Percentiles rank a stretch among this genome's conserved stretches.
Conservation (phyloP, 1,140 invertebrate species). For the Tribolium castaneum region DNA sequence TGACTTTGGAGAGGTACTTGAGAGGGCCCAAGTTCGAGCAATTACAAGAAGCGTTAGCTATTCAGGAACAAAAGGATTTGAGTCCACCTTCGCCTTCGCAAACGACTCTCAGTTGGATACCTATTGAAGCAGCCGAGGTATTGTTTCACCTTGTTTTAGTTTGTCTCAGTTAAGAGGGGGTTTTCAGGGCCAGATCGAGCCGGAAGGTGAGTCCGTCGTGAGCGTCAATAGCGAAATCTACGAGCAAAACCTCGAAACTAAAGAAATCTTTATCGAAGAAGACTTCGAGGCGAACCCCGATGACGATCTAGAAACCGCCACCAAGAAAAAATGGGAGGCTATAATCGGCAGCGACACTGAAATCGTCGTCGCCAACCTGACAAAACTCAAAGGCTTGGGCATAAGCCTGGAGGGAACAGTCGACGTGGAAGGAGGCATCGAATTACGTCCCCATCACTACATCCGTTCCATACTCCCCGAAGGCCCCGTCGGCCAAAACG, state of each 20-base stretch:
- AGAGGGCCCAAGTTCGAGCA: conserved; percentile 91
- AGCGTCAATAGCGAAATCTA: conserved; percentile 69
- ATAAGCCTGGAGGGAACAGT: conserved; percentile 95
- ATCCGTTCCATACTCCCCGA: conserved; percentile 87
- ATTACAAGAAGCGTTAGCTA: conserved; percentile 84
- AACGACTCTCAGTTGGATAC: conserved; percentile 79
- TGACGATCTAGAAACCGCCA: conserved; percentile 68
- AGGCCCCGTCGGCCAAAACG: conserved; percentile 87
- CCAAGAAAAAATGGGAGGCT: conserved; percentile 77
- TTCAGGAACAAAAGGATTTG: conserved; percentile 70
- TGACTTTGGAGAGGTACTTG: conserved; percentile 87
- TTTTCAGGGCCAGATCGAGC: conserved; percentile 66
- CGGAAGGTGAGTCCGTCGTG: conserved; percentile 73
- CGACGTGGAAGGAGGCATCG: conserved; percentile 84
- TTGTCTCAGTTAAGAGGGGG: neutral
- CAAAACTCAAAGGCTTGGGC: conserved; percentile 87
- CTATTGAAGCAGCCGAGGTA: conserved; percentile 65
- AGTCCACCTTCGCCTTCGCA: conserved; percentile 77
- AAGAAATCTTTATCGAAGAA: conserved; percentile 69
- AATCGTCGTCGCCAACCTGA: conserved; percentile 83
- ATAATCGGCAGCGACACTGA: conserved; percentile 78
- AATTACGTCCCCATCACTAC: conserved; percentile 87
- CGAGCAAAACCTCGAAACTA: conserved; percentile 68
- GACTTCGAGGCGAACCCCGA: conserved; percentile 66
- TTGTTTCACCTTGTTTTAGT: neutral